Base-by-base conservation (phyloP, 2,888 invertebrate species). In the Macroteleia sp. region DNA sequence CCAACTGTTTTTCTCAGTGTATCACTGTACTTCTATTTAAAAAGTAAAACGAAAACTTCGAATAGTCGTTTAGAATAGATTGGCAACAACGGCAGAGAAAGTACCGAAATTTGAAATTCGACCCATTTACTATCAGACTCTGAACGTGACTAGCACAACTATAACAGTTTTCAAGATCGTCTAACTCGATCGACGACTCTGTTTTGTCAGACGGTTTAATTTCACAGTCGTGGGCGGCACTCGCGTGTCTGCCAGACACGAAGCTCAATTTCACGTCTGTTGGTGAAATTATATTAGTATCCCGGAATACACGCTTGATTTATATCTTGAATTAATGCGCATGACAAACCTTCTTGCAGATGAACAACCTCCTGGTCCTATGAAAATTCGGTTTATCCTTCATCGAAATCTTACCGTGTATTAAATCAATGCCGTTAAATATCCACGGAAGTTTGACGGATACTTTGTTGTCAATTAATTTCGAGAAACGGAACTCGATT, bases 231-330 rank as follows among this genome's bases (percentile, higher is more conserved):
- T 56, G 46, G 46, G 39, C 39, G 46, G 59, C 10, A 32, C 14
- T 71, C 41, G 56, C 71, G 62, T 71, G 71, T 71, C 62, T 39
- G 48, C 12, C 42, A 42, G 39, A 10, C 41, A 48, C 46, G 56
- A 39, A 46, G 54, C 62, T 62, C 62, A 39, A 71, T 71, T 62
- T 71, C 71, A 62, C 56, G 62, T 39, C 54, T 32, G 71, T 56
- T 56, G 28, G 71, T 32, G 32, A 62, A 71, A 71, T 71, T 62
- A 56, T 62, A 62, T 71, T 54, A 54, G 71, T 48, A 62, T 54
- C 54, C 34, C 32, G 30, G 34, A 59, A 54, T 14, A 19, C 28
- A n/a, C n/a, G 25, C 44, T 48, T 67, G 56, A 67, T 56, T 56
- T 56, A 50, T 50, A 46, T 39, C 41, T 41, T 6, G 25, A 57